These are phyloP conservation scores for Periophthalmus magnuspinnatus DNA, from an alignment of 2,797 vertebrate genomes.

Conservation along the genomic window DNA sequence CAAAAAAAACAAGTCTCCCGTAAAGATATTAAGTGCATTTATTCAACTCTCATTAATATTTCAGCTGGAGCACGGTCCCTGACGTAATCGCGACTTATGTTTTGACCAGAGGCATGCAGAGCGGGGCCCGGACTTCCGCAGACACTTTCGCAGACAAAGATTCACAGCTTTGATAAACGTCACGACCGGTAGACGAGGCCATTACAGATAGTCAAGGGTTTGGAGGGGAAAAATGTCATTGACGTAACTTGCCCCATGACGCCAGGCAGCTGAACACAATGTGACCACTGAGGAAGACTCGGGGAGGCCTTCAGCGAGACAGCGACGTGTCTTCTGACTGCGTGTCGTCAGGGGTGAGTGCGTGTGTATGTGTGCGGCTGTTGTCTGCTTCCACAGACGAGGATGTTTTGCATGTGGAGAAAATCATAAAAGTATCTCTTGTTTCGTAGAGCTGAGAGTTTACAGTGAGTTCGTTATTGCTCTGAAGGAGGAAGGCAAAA, in stretches of 20 bases:
- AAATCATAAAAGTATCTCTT: neutral
- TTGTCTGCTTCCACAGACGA: neutral
- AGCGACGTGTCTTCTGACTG: constrained; percentile 12
- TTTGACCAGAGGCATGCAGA: constrained; percentile 5
- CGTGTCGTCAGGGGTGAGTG: constrained; percentile 3
- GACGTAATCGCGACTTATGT: neutral
- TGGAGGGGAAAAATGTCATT: constrained; percentile 61
- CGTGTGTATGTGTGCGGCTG: no score
- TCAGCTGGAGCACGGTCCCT: neutral
- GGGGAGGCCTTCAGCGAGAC: constrained; percentile 36
- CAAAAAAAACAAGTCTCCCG: constrained; percentile 13
- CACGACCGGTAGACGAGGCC: constrained; percentile 26
- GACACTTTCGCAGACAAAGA: constrained; percentile 19
- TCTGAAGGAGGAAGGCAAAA: neutral
- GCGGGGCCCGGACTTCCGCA: neutral
- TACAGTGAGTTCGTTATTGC: neutral
- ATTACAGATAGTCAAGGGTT: constrained; percentile 59
- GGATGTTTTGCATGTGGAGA: neutral
- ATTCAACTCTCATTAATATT: constrained; percentile 37
- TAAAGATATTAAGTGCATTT: constrained; percentile 31
- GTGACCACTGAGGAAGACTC: constrained; percentile 60
- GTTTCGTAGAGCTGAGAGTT: neutral
- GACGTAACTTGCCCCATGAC: constrained; percentile 65
- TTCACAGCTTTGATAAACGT: neutral
- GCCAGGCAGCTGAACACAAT: constrained; percentile 66